Conservation (phyloP, 2,797 vertebrate genomes). For the Aratinga solstitialis region DNA sequence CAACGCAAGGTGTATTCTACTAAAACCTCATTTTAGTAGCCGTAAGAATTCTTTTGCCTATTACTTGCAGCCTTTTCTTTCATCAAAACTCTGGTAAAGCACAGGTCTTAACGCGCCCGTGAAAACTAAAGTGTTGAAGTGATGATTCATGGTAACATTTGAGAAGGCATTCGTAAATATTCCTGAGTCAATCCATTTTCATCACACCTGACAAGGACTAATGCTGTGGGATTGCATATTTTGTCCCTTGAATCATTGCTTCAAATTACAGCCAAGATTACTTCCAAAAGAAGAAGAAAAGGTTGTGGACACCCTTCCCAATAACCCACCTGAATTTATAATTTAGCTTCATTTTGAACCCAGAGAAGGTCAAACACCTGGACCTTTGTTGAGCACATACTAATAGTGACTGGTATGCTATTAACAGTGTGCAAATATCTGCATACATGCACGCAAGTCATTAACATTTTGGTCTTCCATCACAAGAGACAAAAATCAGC, state of each 20-base stretch:
- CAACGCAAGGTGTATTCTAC: background rate
- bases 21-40: background rate
- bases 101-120: background rate
- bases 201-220: background rate
- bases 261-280: background rate
- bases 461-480: background rate
- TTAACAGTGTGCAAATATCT: background rate
- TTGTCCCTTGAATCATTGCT: background rate
- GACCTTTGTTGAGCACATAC: accelerated
- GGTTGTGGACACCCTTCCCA: background rate
- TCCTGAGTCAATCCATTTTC: background rate
- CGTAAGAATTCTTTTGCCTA: background rate
- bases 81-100: background rate
- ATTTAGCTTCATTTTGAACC: background rate
- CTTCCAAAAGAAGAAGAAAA: background rate
- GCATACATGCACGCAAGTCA: background rate
- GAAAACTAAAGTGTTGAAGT: background rate
- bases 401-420: background rate
- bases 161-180: background rate
- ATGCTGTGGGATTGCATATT: background rate
- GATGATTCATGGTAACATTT: background rate
- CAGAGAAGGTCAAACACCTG: background rate
- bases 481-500: background rate
- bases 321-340: background rate
- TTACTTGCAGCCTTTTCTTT: background rate